Conservation (phyloP, 2,113 vertebrate genomes). For the Bucco capensis region DNA sequence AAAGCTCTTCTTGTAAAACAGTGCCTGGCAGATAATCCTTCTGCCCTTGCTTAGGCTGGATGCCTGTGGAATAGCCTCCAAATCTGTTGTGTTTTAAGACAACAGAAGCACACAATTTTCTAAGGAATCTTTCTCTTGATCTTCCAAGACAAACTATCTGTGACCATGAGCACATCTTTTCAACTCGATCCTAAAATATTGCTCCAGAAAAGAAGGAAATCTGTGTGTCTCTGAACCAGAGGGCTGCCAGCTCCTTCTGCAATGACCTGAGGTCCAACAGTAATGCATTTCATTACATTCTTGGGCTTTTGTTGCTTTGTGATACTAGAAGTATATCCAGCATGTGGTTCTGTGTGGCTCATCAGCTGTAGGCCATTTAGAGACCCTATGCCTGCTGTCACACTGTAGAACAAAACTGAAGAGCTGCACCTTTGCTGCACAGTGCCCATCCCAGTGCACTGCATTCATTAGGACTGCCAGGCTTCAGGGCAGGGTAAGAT, state of each 20-base stretch:
- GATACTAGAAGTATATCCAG: neutral
- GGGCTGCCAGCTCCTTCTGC: neutral
- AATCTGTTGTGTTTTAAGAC: constrained; percentile 8
- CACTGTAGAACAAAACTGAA: neutral
- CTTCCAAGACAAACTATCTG: constrained; percentile 34
- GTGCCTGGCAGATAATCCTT: constrained; percentile 14
- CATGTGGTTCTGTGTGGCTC: neutral
- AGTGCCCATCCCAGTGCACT: neutral
- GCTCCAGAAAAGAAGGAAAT: neutral
- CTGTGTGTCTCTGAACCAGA: neutral
- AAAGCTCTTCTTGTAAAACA: neutral
- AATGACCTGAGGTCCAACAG: neutral
- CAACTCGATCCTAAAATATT: neutral
- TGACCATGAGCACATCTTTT: neutral
- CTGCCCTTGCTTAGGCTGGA: neutral
- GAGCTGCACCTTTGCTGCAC: neutral
- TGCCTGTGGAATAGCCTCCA: neutral
- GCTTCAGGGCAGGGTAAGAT: neutral
- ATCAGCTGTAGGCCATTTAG: neutral
- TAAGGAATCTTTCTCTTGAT: constrained; percentile 19
- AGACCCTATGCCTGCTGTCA: neutral
- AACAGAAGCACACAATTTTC: neutral
- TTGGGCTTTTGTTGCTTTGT: neutral
- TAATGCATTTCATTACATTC: neutral
- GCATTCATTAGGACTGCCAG: neutral